phyloP scores from a whole-genome alignment of 2,888 invertebrate species.

The Cotesia congregata region DNA sequence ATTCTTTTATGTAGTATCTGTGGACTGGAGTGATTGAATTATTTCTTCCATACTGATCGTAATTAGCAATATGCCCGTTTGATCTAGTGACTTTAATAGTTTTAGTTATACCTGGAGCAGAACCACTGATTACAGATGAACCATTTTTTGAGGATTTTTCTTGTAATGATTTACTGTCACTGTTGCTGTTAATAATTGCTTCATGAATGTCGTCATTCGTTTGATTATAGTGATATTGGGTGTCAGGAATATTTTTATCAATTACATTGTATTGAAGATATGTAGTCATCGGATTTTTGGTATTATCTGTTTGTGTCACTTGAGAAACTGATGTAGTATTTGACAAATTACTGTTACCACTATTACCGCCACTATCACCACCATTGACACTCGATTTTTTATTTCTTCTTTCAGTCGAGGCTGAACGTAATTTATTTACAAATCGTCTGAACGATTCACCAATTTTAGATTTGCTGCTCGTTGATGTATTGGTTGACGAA shows the following conservation, averaged over 20 bases:
- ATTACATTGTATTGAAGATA: slow-evolving; percentile 74
- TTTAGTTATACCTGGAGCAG: slow-evolving; percentile 34
- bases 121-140: slow-evolving; percentile 20
- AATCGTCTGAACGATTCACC: slow-evolving; percentile 87
- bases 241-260: slow-evolving; percentile 71
- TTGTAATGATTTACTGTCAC: slow-evolving; percentile 62
- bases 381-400: slow-evolving; percentile 68
- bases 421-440: slow-evolving; percentile 86
- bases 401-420: slow-evolving; percentile 78
- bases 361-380: slow-evolving; percentile 38
- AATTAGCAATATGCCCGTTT: slow-evolving; percentile 45
- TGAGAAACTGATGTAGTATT: slow-evolving; percentile 51
- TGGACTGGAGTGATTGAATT: slow-evolving; percentile 75
- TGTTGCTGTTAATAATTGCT: slow-evolving; percentile 53
- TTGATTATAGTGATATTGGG: slow-evolving; percentile 43
- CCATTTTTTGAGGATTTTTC: slow-evolving; percentile 55
- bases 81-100: slow-evolving; percentile 44
- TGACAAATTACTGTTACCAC: slow-evolving; percentile 59
- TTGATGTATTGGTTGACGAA: slow-evolving; percentile 42
- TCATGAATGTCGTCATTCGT: slow-evolving; percentile 39
- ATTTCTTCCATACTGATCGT: slow-evolving; percentile 56
- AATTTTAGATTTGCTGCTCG: slow-evolving; percentile 71
- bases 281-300: slow-evolving; percentile 60
- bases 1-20: slow-evolving; percentile 89
- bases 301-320: slow-evolving; percentile 64